Evolutionary conservation across 2,797 vertebrate genomes (phyloP).

Genomic region (Pangasius krempfi): DNA sequence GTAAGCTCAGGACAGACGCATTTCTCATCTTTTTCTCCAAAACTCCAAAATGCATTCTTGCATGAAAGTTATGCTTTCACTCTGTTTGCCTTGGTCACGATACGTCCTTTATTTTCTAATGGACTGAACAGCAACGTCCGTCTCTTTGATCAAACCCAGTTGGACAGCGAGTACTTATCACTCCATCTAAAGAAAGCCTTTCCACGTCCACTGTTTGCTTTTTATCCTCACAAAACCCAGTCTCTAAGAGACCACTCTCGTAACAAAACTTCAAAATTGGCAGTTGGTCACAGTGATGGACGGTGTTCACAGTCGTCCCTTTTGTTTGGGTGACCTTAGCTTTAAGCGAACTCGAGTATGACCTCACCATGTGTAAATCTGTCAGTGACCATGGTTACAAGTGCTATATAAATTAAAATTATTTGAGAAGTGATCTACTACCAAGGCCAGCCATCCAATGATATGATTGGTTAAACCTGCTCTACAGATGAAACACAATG

Average conservation of each 20-base stretch:
- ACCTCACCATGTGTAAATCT: background rate
- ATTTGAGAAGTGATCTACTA: background rate
- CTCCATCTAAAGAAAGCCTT: constrained; percentile 22
- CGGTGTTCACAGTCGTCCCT: background rate
- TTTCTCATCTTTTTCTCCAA: constrained; percentile 20
- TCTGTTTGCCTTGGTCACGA: constrained; percentile 36
- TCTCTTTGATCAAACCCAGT: constrained; percentile 16
- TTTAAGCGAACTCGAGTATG: background rate
- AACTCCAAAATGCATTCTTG: constrained; percentile 21
- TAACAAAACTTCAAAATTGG: too few species aligned
- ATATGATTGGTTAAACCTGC: background rate
- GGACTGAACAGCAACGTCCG: background rate
- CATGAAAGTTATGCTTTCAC: constrained; percentile 13
- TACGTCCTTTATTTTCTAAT: constrained; percentile 8
- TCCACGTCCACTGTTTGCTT: background rate
- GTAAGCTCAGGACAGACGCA: constrained; percentile 25
- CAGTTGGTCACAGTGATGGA: background rate
- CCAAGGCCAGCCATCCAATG: background rate
- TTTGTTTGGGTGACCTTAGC: background rate
- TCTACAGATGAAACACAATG: background rate
- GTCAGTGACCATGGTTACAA: background rate
- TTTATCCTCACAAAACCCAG: constrained; percentile 2
- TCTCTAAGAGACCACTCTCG: too few species aligned
- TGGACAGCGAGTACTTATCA: constrained; percentile 11
- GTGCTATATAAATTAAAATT: background rate